These are phyloP conservation scores for Julus scanicus DNA, from an alignment of 2,888 invertebrate genomes.

Conservation along the genomic window DNA sequence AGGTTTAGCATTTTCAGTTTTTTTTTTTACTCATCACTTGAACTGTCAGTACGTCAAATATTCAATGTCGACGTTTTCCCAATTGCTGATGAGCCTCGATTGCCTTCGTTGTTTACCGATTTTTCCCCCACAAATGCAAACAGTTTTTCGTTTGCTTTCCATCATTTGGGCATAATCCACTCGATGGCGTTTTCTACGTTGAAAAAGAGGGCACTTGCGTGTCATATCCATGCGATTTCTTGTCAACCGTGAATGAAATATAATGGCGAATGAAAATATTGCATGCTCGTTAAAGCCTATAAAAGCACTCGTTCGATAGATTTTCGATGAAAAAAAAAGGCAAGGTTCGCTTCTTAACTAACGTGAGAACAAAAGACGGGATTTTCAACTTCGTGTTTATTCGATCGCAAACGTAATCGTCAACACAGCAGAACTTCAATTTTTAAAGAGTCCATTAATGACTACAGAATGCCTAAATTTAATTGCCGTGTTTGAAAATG, in stretches of 20 bases:
- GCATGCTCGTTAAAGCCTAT: background rate
- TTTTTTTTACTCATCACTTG: too few relatives aligned
- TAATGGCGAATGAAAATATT: background rate
- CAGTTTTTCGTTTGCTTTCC: background rate
- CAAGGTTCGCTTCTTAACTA: background rate
- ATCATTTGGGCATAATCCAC: background rate
- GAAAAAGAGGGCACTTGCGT: background rate
- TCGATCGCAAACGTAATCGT: background rate
- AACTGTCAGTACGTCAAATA: too few relatives aligned
- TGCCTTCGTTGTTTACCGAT: background rate
- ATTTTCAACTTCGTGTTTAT: background rate
- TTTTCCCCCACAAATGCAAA: background rate
- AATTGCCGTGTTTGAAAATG: background rate
- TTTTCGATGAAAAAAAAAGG: background rate
- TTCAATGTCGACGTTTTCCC: background rate
- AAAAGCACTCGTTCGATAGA: background rate
- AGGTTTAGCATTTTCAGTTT: too few relatives aligned
- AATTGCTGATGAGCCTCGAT: background rate
- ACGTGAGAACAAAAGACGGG: background rate
- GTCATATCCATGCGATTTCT: background rate
- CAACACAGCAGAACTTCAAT: background rate
- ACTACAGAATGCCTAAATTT: background rate
- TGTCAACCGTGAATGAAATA: conserved; percentile 1
- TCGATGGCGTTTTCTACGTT: background rate
- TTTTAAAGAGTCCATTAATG: background rate